Base-by-base conservation (phyloP, 2,797 vertebrate genomes). In the Jordanella pulchra region DNA sequence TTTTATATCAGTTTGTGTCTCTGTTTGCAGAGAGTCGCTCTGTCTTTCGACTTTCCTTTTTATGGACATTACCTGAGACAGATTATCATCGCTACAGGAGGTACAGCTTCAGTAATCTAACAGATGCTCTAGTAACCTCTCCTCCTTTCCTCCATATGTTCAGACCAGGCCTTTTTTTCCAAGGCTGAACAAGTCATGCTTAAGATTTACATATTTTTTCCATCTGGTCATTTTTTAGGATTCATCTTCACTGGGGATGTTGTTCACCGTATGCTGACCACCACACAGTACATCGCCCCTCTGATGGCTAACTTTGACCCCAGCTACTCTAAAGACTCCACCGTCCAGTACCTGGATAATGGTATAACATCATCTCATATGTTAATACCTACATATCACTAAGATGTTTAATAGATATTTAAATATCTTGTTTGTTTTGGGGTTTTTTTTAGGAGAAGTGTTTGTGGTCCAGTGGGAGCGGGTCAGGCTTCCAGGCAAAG, bases 221-320 rank as follows among this genome's bases (percentile, higher is more conserved):
- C 74, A 55, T 80, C 71, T 87, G 72, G 77, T 18, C 28, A 69
- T 86, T 85, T n/a, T 69, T n/a, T 85, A 99, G 97, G 97, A 56
- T 99, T 99, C 42, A 95, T 99, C 91, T 99, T 98, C 91, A 95
- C 93, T 67, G 97, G 97, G 0, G 97, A 98, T 0, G 84, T 97
- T 30, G 94, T 94, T 67, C 97, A 99, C 82, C 96, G 96, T 27
- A 97, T 98, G 97, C 92, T 99, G 74, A 99, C 98, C 0, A 93
- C 96, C 14, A 98, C 98, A 0, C 97, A 99, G 85, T 99, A 99
- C 65, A 91, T 99, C 10, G 97, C 98, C 0, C 98, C 98, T 0
- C 94, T 99, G 25, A 99, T 99, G 98, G 97, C 97, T 56, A 97
- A 99, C 88, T 99, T 99, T 90, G 97, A 99, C 91, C 97, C 97